phyloP scores from a whole-genome alignment of 2,113 vertebrate genomes.

The Propithecus coquereli region DNA sequence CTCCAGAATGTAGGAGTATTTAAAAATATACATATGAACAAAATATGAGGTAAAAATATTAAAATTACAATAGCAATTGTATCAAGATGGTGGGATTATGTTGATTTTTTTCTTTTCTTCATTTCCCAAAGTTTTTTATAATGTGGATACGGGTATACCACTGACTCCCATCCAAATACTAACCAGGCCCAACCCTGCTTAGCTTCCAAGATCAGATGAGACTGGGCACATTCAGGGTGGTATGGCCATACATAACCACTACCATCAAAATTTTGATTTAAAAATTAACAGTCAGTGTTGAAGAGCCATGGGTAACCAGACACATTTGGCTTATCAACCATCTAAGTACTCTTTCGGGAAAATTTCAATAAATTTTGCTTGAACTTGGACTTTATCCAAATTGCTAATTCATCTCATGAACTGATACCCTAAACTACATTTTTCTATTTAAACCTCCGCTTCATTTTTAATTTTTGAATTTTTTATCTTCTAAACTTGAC shows the following conservation, averaged over 20 bases:
- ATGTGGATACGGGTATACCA: not conserved
- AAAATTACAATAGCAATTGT: not conserved
- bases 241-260: not conserved
- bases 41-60: not conserved
- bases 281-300: not conserved
- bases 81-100: not conserved
- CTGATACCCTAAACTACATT: conserved; percentile 10
- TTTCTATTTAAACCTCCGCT: not conserved
- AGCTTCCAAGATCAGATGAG: too few species aligned
- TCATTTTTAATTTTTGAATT: not conserved
- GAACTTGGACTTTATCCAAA: conserved; percentile 1
- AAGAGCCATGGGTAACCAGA: not conserved
- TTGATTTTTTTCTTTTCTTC: not conserved
- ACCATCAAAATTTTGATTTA: conserved; percentile 15
- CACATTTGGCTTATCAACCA: not conserved
- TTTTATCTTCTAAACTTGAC: not conserved
- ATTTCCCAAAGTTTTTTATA: not conserved
- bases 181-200: too few species aligned
- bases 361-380: conserved; percentile 10
- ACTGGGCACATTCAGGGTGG: too few species aligned
- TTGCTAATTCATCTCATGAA: not conserved
- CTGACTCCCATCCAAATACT: not conserved
- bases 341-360: not conserved
- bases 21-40: not conserved
- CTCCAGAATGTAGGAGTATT: not conserved